Conservation (phyloP, 2,797 vertebrate genomes). For the Falco peregrinus region DNA sequence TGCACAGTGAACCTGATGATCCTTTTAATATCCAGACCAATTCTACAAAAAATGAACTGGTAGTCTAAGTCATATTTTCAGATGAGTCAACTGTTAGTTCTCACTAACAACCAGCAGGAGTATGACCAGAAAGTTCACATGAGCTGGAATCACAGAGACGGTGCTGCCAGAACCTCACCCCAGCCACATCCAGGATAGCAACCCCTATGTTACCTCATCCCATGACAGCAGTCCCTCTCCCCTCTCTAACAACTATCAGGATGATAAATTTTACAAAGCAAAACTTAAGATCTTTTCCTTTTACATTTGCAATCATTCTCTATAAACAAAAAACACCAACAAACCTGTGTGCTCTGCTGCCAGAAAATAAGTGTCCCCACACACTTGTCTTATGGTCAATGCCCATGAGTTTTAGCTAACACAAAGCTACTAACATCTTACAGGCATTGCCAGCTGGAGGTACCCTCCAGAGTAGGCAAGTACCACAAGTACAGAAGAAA, state of each 20-base stretch:
- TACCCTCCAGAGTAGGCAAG: neutral
- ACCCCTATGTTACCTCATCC: rapidly evolving
- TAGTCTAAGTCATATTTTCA: neutral
- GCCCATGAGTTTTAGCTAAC: neutral
- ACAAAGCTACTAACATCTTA: neutral
- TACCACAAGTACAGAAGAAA: neutral
- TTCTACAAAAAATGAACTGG: neutral
- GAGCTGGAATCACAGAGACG: neutral
- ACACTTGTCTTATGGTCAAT: neutral
- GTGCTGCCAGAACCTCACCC: neutral
- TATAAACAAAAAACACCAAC: rapidly evolving
- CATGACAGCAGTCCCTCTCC: neutral
- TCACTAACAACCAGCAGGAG: neutral
- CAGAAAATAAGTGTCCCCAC: neutral
- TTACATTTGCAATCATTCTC: neutral
- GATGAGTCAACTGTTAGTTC: neutral
- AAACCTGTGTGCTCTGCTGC: neutral
- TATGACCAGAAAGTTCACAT: neutral
- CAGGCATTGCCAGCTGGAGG: neutral
- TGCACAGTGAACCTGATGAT: neutral
- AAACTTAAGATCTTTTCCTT: neutral
- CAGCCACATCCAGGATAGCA: neutral
- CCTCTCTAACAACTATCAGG: neutral
- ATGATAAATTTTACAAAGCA: neutral
- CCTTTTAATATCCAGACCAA: neutral